Conservation (phyloP, 1,140 invertebrate species). For the Homalodisca vitripennis region DNA sequence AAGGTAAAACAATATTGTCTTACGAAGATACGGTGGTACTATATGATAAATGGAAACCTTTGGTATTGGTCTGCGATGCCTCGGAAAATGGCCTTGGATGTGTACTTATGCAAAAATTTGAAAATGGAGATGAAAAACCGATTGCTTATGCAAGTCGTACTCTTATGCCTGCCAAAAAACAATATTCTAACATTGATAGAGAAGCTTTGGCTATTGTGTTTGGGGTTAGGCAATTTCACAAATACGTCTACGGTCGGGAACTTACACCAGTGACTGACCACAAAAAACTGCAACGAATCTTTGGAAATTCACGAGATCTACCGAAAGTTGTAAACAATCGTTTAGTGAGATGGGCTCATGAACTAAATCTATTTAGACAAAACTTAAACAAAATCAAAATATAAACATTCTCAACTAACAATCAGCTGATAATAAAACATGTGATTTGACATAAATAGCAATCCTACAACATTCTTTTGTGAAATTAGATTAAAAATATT, state of each 20-base stretch:
- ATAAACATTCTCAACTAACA: no score
- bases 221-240: not conserved
- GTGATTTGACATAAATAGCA: no score
- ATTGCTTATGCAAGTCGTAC: not conserved
- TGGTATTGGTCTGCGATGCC: not conserved
- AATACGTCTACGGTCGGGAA: slow-evolving; percentile 1
- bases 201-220: slow-evolving; percentile 3
- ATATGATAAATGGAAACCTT: not conserved
- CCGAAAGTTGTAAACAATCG: slow-evolving; percentile 8
- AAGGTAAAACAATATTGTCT: not conserved
- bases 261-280: slow-evolving; percentile 3
- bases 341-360: not conserved
- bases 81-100: slow-evolving; percentile 2
- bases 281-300: slow-evolving; percentile 16
- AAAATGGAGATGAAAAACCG: not conserved
- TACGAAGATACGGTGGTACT: not conserved
- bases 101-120: slow-evolving; percentile 5
- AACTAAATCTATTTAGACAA: not conserved
- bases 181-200: slow-evolving; percentile 6
- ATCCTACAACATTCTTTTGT: no score
- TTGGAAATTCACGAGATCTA: not conserved
- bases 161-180: not conserved
- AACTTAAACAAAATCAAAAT: not conserved
- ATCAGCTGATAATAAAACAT: no score
- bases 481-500: no score